Evolutionary conservation across 2,888 invertebrate genomes (phyloP).

Genomic region (Lapara coniferarum): DNA sequence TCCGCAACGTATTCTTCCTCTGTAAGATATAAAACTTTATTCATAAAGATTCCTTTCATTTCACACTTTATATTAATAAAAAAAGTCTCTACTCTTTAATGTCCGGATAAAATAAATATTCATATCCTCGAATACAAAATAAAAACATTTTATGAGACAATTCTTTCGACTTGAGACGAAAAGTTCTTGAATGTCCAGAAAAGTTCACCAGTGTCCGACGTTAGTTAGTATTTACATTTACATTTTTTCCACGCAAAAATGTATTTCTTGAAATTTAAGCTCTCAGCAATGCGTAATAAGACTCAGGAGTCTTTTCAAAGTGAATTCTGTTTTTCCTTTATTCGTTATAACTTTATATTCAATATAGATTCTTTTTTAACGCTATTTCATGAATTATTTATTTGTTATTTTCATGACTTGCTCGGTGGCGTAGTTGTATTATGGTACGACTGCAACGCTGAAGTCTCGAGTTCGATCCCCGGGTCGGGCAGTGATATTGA

Average conservation of each 20-base stretch:
- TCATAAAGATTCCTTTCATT: too few relatives aligned
- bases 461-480: too few relatives aligned
- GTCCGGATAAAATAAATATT: conserved; percentile 6
- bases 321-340: conserved; percentile 1
- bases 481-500: too few relatives aligned
- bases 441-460: too few relatives aligned
- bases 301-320: not conserved
- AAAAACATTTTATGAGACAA: conserved; percentile 5
- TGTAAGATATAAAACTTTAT: too few relatives aligned
- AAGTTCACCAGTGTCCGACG: not conserved
- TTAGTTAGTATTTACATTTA: conserved; percentile 9
- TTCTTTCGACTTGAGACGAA: not conserved
- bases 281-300: not conserved
- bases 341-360: not conserved
- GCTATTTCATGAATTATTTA: too few relatives aligned
- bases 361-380: too few relatives aligned
- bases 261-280: not conserved
- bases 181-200: not conserved
- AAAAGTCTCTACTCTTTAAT: not conserved
- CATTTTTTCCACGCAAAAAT: conserved; percentile 19
- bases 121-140: not conserved
- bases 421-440: too few relatives aligned
- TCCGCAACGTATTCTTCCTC: too few relatives aligned
- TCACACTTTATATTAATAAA: too few relatives aligned
- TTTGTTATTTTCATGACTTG: too few relatives aligned